phyloP scores from a whole-genome alignment of 2,113 vertebrate genomes.

The Protobothrops mucrosquamatus region DNA sequence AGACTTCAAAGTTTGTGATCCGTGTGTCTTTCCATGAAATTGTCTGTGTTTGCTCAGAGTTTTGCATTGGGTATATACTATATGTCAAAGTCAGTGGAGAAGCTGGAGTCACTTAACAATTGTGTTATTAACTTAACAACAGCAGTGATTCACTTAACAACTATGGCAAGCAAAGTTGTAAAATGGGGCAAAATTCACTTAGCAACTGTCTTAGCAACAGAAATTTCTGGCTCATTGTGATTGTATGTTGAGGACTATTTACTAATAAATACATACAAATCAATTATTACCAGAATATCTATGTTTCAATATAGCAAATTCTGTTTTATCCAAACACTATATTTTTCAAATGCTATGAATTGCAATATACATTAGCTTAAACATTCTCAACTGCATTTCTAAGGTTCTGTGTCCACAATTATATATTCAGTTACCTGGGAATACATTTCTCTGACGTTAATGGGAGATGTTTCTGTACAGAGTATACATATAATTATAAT shows the following conservation, averaged over 20 bases:
- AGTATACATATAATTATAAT: background rate
- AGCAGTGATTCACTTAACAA: background rate
- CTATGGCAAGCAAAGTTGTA: background rate
- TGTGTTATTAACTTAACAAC: too few species aligned
- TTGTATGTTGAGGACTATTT: background rate
- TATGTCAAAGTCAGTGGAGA: too few species aligned
- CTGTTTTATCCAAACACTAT: background rate
- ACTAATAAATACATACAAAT: background rate
- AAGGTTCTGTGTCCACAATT: background rate
- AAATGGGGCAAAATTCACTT: background rate
- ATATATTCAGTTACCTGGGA: background rate
- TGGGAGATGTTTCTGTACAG: background rate
- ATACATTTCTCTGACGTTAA: background rate
- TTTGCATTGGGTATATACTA: too few species aligned
- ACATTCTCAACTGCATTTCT: background rate
- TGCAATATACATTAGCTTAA: background rate
- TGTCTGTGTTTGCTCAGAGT: too few species aligned
- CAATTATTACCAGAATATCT: background rate
- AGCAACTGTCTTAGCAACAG: background rate
- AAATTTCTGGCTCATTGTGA: background rate
- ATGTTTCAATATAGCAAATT: background rate
- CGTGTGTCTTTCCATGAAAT: too few species aligned
- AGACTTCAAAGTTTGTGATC: too few species aligned
- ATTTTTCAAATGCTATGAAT: background rate
- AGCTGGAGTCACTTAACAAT: too few species aligned